Evolutionary conservation across 2,888 invertebrate genomes (phyloP).

Genomic region (Drosophila parthenogenetica): DNA sequence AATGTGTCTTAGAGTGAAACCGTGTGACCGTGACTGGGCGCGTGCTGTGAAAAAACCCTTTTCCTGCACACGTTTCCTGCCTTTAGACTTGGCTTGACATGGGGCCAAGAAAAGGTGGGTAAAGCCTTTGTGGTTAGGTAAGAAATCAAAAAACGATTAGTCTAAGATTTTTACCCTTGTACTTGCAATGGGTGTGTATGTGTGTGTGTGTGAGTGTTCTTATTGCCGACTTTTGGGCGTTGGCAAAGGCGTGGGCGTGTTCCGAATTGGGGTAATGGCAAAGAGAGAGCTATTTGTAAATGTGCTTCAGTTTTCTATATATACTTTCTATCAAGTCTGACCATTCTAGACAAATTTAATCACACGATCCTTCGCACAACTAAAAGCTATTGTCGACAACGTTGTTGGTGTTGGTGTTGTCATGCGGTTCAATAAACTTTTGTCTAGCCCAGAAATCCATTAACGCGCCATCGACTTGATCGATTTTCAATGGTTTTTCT

Average conservation of each 20-base stretch:
- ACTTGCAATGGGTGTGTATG: conserved; percentile 1
- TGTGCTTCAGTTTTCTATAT: conserved; percentile 1
- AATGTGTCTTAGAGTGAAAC: conserved; percentile 8
- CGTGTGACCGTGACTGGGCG: conserved; percentile 4
- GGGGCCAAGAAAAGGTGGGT: conserved; percentile 33
- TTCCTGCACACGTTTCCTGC: conserved; percentile 53
- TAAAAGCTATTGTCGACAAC: conserved; percentile 30
- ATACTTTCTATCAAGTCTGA: conserved; percentile 21
- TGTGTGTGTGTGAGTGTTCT: conserved; percentile 12
- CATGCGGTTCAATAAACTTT: conserved; percentile 71
- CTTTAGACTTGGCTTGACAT: conserved; percentile 19
- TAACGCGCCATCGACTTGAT: conserved; percentile 69
- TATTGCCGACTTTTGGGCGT: neutral
- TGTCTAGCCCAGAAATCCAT: conserved; percentile 75
- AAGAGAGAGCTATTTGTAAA: conserved; percentile 4
- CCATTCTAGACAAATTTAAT: conserved; percentile 57
- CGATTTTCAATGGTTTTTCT: conserved; percentile 59
- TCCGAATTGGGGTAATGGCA: neutral
- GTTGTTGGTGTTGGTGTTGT: conserved; percentile 12
- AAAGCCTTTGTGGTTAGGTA: conserved; percentile 52
- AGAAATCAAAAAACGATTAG: conserved; percentile 79
- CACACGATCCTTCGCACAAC: conserved; percentile 31
- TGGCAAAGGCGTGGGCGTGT: conserved; percentile 10
- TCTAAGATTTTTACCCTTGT: conserved; percentile 60
- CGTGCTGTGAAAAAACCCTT: conserved; percentile 45